Percentiles rank a stretch among this genome's conserved stretches.
phyloP scores from a whole-genome alignment of 2,888 invertebrate genomes.

The Steromphala cineraria region DNA sequence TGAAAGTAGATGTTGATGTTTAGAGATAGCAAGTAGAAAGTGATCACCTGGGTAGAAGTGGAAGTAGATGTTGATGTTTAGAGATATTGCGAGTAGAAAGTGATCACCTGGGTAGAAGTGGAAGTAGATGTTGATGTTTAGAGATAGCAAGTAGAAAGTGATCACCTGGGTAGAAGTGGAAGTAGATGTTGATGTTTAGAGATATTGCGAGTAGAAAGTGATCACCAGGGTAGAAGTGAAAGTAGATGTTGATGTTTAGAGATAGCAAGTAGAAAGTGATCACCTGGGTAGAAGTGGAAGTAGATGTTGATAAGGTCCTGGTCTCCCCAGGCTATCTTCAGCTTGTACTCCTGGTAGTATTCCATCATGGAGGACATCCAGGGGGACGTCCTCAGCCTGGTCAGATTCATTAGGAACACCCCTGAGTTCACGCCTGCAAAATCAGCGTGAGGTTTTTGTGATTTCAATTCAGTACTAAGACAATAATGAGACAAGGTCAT shows the following conservation, averaged over 20 bases:
- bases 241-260: too few relatives aligned
- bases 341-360: conserved; percentile 88
- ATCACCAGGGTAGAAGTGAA: too few relatives aligned
- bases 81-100: conserved; percentile 76
- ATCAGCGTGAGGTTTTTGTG: too few relatives aligned
- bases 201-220: too few relatives aligned
- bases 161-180: conserved; percentile 79
- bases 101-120: conserved; percentile 78
- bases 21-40: too few relatives aligned
- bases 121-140: conserved; percentile 89
- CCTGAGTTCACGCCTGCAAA: conserved; percentile 92
- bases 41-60: conserved; percentile 78
- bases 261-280: too few relatives aligned
- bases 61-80: conserved; percentile 93
- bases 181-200: conserved; percentile 86
- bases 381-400: conserved; percentile 88
- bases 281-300: conserved; percentile 80
- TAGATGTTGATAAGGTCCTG: conserved; percentile 96
- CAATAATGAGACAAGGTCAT: background rate
- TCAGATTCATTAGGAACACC: conserved; percentile 97
- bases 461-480: background rate
- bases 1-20: conserved; percentile 92
- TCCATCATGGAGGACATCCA: conserved; percentile 91
- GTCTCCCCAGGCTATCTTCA: conserved; percentile 94
- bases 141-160: too few relatives aligned